phyloP scores from a whole-genome alignment of 2,888 invertebrate genomes.

The Heliconius charithonia region DNA sequence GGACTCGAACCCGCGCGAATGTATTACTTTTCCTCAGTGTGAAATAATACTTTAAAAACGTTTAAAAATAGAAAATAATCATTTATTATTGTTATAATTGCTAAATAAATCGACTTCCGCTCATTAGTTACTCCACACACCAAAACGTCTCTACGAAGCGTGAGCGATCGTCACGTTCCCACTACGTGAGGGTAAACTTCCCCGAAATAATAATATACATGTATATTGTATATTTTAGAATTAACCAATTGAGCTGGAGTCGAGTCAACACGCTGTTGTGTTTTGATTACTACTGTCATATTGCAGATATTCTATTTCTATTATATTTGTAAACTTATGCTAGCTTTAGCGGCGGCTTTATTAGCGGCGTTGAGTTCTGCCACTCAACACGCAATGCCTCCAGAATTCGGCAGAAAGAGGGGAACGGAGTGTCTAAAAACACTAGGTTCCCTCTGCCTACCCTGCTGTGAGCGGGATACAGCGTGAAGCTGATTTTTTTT shows the following conservation, averaged over 20 bases:
- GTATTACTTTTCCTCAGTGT: no score
- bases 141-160: slow-evolving; percentile 42
- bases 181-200: slow-evolving; percentile 63
- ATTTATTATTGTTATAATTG: neutral
- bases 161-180: slow-evolving; percentile 61
- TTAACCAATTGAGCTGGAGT: slow-evolving; percentile 48
- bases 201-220: slow-evolving; percentile 61
- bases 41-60: no score
- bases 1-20: no score
- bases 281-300: slow-evolving; percentile 24
- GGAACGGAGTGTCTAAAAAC: no score
- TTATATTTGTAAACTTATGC: slow-evolving; percentile 6
- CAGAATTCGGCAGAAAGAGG: no score
- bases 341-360: no score
- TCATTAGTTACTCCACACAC: slow-evolving; percentile 20
- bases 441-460: no score
- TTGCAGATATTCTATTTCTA: slow-evolving; percentile 25
- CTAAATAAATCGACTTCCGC: neutral
- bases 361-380: no score
- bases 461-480: no score
- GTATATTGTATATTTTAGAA: slow-evolving; percentile 54
- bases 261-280: slow-evolving; percentile 15
- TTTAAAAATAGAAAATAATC: no score
- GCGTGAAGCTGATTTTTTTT: no score
- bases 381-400: no score